Base-by-base conservation (phyloP, 2,113 vertebrate species). In the Meleagris gallopavo region DNA sequence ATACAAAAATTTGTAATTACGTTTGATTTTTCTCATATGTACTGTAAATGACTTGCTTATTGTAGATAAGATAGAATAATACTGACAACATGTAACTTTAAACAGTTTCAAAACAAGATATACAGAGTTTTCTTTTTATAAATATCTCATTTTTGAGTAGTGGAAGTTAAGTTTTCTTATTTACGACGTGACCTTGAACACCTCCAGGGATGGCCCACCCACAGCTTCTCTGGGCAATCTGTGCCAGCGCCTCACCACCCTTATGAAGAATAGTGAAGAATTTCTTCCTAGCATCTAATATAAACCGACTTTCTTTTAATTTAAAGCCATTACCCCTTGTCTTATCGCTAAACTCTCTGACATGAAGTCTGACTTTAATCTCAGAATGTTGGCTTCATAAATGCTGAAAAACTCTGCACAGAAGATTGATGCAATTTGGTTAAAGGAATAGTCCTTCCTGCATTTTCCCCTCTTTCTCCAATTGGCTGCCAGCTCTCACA, bases 361-460 rank as follows among this genome's bases (percentile, higher is more conserved):
- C 11, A 21, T 34, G 32, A 21, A 21, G 57, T 58, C 32, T 7
- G 19, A n/a, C 57, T 58, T n/a, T 50, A 52, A 46, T 82, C 24
- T 82, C 48, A 65, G 17, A 69, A 60, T 27, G 25, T 55, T 88
- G 8, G 55, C 45, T 85, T 88, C 52, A 57, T 61, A 78, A 77
- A 36, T 50, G 27, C n/a, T n/a, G 65, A 74, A 88, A 21, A 22
- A 9, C 20, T 24, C 11, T 40, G 27, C 38, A 71, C n/a, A 82
- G 43, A 45, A 82, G 65, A 70, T 50, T 1, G 1, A 17, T 0
- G 0, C 2, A 2, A 24, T 77, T 87, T 81, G 29, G 9, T n/a
- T n/a, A 22, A 32, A 34, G 36, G n/a, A 40, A 34, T 38, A 60
- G 17, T 72, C 18, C 2, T 11, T 48, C 4, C 16, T 34, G 4